These are phyloP conservation scores for Crocuta crocuta DNA, from an alignment of 2,113 vertebrate genomes.

Conservation along the genomic window DNA sequence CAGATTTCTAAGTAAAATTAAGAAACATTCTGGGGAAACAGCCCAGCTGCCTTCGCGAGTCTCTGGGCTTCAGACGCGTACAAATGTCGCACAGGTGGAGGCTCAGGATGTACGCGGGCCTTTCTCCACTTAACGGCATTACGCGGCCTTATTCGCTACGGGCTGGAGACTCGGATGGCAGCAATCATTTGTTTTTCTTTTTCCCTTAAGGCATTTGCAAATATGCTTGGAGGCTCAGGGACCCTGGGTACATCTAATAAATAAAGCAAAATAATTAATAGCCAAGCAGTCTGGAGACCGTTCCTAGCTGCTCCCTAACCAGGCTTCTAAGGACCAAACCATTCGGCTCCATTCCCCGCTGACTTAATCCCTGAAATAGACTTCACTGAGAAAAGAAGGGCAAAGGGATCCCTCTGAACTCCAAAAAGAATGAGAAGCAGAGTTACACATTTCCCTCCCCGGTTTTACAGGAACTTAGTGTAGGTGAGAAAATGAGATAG, in stretches of 20 bases:
- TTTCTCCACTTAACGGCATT: neutral
- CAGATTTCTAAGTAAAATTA: neutral
- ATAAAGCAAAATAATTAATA: conserved; percentile 68
- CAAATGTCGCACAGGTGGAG: neutral
- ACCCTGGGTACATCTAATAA: conserved; percentile 51
- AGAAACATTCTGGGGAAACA: neutral
- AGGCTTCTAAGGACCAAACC: neutral
- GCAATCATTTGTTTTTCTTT: conserved; percentile 45
- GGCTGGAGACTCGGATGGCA: conserved; percentile 33
- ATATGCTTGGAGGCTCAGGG: conserved; percentile 63
- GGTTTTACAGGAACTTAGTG: neutral
- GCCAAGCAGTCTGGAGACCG: conserved; percentile 17
- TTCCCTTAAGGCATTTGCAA: conserved; percentile 65
- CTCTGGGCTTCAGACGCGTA: neutral
- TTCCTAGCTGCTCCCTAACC: neutral
- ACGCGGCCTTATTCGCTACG: neutral
- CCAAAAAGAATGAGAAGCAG: neutral
- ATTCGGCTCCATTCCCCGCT: neutral
- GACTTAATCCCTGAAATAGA: neutral
- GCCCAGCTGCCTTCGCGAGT: fast-evolving
- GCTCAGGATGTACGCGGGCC: fast-evolving
- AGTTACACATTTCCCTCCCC: fast-evolving
- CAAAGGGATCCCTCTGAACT: neutral
- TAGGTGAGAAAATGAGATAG: fast-evolving
- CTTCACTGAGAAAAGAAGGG: too few relatives aligned